A percentile compares a stretch with the other conserved stretches of the same genome.
Conservation (phyloP, 2,797 vertebrate genomes). For the Poeciliopsis presidionis region DNA sequence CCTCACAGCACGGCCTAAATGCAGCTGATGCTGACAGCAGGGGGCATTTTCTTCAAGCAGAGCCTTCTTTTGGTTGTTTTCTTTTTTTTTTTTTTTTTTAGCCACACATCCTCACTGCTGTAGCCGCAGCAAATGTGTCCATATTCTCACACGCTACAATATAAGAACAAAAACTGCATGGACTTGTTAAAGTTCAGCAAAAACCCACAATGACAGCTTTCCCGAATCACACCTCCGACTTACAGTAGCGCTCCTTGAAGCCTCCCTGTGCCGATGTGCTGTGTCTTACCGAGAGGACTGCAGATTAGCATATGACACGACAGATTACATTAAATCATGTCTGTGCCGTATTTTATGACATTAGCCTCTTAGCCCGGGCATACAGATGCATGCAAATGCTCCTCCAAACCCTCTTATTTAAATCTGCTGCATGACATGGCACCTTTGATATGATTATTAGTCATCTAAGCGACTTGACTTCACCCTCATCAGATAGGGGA, state of each 20-base stretch:
- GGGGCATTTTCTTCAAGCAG: conserved; percentile 47
- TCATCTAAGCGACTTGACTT: conserved; percentile 96
- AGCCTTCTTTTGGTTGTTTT: neutral
- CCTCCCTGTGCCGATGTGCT: conserved; percentile 80
- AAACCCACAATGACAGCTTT: conserved; percentile 70
- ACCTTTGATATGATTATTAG: conserved; percentile 99
- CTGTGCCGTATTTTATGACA: conserved; percentile 94
- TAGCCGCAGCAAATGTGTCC: no score
- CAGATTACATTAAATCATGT: conserved; percentile 99
- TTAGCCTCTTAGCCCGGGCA: conserved; percentile 98
- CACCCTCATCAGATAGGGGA: conserved; percentile 91
- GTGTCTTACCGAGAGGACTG: conserved; percentile 90
- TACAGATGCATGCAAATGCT: conserved; percentile 96
- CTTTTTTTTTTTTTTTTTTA: neutral
- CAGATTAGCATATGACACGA: conserved; percentile 99
- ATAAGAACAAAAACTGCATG: conserved; percentile 62
- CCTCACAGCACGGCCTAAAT: neutral
- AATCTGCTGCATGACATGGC: conserved; percentile 97
- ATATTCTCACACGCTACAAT: neutral
- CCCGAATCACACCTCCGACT: conserved; percentile 63
- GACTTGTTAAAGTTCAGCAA: conserved; percentile 52
- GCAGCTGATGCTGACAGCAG: conserved; percentile 18
- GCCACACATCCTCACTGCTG: neutral
- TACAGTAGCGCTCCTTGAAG: conserved; percentile 54
- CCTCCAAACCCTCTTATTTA: conserved; percentile 96